Conservation (phyloP, 2,797 vertebrate genomes). For the Salmo trutta region DNA sequence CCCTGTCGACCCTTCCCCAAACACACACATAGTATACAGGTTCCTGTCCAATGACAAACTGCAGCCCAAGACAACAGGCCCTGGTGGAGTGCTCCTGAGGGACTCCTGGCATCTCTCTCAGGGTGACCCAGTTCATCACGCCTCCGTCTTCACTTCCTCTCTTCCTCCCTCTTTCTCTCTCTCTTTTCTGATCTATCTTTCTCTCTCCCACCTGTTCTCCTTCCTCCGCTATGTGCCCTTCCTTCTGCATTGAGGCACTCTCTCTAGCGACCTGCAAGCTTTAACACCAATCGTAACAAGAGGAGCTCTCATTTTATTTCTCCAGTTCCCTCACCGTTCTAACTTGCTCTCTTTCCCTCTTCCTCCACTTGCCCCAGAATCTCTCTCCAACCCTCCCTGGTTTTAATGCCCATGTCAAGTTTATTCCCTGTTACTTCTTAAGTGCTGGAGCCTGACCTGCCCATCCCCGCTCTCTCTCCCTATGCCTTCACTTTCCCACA, state of each 20-base stretch:
- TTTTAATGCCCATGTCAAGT: not conserved
- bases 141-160: slow-evolving; percentile 38
- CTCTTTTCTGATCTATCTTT: not conserved
- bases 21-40: slow-evolving; percentile 28
- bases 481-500: not conserved
- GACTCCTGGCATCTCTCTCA: slow-evolving; percentile 70
- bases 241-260: not conserved
- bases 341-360: not conserved
- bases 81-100: slow-evolving; percentile 61
- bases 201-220: not conserved
- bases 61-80: slow-evolving; percentile 67
- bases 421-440: not conserved
- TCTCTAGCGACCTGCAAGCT: not conserved
- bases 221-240: not conserved
- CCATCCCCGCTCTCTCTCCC: not conserved
- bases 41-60: slow-evolving; percentile 72
- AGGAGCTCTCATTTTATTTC: not conserved
- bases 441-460: not conserved
- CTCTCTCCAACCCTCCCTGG: not conserved
- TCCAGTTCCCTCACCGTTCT: not conserved
- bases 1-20: slow-evolving; percentile 49
- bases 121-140: slow-evolving; percentile 78
- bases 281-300: not conserved
- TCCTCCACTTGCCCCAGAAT: slow-evolving; percentile 4
- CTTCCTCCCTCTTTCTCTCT: slow-evolving; percentile 14